phyloP scores from a whole-genome alignment of 2,888 invertebrate genomes.

The Willowsia nigromaculata region DNA sequence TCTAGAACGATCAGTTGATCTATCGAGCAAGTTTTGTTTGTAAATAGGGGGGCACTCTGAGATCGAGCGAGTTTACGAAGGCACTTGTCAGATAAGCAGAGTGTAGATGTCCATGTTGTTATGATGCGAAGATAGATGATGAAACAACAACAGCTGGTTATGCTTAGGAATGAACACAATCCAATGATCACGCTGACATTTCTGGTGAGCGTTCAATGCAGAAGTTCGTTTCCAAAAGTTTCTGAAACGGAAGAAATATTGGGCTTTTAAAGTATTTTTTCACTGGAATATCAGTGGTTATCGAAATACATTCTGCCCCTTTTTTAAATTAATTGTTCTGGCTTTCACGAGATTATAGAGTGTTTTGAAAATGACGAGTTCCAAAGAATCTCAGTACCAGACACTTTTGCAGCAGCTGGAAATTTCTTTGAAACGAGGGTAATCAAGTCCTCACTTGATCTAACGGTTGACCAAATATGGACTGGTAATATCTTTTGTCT shows the following conservation, averaged over 20 bases:
- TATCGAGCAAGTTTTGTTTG: constrained; percentile 17
- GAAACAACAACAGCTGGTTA: not conserved
- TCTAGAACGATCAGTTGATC: not conserved
- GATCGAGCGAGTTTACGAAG: not conserved
- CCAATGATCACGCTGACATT: no score
- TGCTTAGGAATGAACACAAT: not conserved
- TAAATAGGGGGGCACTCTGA: not conserved
- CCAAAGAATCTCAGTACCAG: constrained; percentile 47
- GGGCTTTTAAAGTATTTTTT: no score
- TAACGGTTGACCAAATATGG: no score
- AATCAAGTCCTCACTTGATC: not conserved
- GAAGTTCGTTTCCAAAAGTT: no score
- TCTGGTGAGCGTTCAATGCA: no score
- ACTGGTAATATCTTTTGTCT: not conserved
- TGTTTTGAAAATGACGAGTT: constrained; percentile 15
- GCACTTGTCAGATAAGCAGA: not conserved
- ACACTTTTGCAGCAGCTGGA: constrained; percentile 68
- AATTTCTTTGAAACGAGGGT: constrained; percentile 74
- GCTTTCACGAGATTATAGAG: not conserved
- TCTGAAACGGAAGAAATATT: no score
- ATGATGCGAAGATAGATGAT: not conserved
- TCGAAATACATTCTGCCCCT: no score
- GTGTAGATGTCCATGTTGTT: no score
- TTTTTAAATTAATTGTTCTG: no score
- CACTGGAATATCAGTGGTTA: no score